Evolutionary conservation across 1,140 invertebrate species (phyloP), one percentile per base, ranked within the genome.

Genomic region (Mylabris phalerata): DNA sequence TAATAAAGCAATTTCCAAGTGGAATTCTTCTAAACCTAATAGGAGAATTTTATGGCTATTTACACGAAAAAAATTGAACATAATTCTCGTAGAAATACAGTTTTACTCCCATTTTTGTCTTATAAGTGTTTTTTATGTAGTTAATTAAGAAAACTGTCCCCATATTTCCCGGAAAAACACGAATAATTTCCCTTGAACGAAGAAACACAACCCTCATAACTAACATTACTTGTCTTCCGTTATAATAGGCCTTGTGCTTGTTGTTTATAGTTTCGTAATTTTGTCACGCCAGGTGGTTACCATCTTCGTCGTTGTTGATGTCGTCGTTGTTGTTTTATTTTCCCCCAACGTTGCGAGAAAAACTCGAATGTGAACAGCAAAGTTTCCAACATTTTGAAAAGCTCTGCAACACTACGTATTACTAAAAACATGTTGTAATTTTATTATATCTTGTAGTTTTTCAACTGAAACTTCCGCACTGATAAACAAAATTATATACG

Each of bases 221-320:
- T 54, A 45, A 54, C 46, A 45, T 42, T 25, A 54, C 11, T 43
- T 54, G 42, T 54, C 51, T 54, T 26, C 41, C 7, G 7, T 19
- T 54, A 54, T 54, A 54, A 54, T 46, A 46, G 44, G 51, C 42
- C 19, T 26, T 27, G 46, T 7, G 25, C 42, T n/a, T 19, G 51
- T 54, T 54, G 51, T 54, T 54, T 54, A 54, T 54, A 54, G 51
- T 54, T 54, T 54, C 42, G 51, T 54, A 54, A 54, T 54, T 54
- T 54, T 32, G 43, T 45, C 51, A 45, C 51, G 39, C 51, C 51
- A 54, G 51, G 51, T 46, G 42, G 38, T 45, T 25, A 32, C 7
- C 32, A 32, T 32, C 7, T 32, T 32, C 32, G 32, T 3, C 32
- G 4, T 32, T 7, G 27, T 32, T 32, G 13, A 13, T 1, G 13